Base-by-base conservation (phyloP, 1,140 invertebrate species). In the Neodiprion pinetum region DNA sequence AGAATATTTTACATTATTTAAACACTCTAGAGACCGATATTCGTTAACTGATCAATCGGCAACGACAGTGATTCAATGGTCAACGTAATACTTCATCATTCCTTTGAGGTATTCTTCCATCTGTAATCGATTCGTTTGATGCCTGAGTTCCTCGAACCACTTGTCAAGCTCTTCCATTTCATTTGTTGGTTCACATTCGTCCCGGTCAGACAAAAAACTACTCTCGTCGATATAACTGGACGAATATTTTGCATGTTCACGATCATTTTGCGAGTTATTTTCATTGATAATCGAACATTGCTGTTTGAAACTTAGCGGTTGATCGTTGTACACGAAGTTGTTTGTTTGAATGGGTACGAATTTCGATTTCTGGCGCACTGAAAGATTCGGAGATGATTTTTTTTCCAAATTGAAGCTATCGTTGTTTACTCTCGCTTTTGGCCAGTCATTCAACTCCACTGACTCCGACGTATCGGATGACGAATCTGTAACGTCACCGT, bases 261-360 rank as follows among this genome's bases (percentile, higher is more conserved):
- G 5, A 40, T 40, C 28, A 40, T 40, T 40, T 40, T 5, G 28
- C 28, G 28, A 2, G 5, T 40, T 40, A 40, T 40, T 40, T 3
- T 40, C 28, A 40, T 40, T 5, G 28, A 40, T 2, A 40, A 40
- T 40, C 28, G 1, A 5, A 40, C 28, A 5, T 40, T 40, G 28
- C 2, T 1, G 28, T 40, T 40, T 40, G 28, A 40, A 40, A 40
- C 28, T 40, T 40, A 3, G 28, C 28, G 28, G 28, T 17, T 17
- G 53, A 61, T 61, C 28, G 28, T 40, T 70, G 50, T 70, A 72
- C 23, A 53, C n/a, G 14, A 71, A 23, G 21, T 75, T 75, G 65
- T 75, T 75, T 3, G 74, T 72, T 67, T 75, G 70, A 40, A 75
- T 65, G 9, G 74, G 70, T n/a, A 48, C 49, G 47, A 75, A 75